A percentile compares a stretch with the other conserved stretches of the same genome.
Conservation (phyloP, 2,888 invertebrate genomes). For the Ashinkailepas kermadecensis region DNA sequence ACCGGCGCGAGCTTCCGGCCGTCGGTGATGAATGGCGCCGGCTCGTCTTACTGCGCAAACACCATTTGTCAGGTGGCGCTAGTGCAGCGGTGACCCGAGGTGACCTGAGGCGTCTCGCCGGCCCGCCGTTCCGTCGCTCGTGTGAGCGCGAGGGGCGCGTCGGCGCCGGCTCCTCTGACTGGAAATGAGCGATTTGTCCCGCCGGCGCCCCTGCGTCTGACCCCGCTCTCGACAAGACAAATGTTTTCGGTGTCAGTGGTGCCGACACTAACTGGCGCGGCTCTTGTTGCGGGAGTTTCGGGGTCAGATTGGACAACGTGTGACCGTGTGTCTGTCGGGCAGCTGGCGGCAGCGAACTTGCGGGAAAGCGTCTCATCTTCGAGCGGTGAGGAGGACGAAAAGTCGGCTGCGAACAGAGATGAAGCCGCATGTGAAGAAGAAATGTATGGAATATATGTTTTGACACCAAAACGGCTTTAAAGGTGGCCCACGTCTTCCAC, state of each 20-base stretch:
- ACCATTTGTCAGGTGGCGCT: background rate
- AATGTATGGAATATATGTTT: too few relatives aligned
- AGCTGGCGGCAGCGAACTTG: background rate
- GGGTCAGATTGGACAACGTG: background rate
- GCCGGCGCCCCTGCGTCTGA: too few relatives aligned
- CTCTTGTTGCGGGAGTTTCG: background rate
- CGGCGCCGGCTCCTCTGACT: too few relatives aligned
- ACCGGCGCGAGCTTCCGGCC: background rate
- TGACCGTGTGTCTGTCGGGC: background rate
- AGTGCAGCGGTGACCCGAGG: background rate
- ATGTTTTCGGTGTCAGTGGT: background rate
- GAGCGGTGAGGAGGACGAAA: too few relatives aligned
- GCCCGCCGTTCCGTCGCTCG: background rate
- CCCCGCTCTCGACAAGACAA: too few relatives aligned
- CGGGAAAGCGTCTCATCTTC: too few relatives aligned
- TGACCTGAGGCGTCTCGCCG: background rate
- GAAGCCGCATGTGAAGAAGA: too few relatives aligned
- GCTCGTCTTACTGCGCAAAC: background rate
- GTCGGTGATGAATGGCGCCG: background rate
- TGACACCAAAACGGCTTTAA: too few relatives aligned
- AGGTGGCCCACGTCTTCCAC: too few relatives aligned
- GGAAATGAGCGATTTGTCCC: too few relatives aligned
- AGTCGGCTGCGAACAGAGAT: too few relatives aligned
- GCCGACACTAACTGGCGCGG: background rate
- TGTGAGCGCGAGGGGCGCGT: too few relatives aligned